Conservation (phyloP, 1,140 invertebrate genomes). For the Trachymyrmex cornetzi region DNA sequence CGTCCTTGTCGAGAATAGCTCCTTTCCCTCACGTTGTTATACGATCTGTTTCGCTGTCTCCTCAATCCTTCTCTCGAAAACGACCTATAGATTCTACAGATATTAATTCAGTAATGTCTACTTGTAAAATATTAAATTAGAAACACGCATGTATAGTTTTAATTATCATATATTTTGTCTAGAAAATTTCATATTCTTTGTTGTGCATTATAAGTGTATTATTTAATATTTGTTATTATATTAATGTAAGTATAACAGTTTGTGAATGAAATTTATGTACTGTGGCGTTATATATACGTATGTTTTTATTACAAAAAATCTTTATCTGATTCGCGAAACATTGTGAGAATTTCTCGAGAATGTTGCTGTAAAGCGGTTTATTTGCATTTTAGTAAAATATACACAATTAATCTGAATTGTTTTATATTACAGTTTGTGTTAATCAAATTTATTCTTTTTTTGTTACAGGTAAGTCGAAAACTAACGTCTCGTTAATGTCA, state of each 20-base stretch:
- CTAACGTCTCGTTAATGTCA: background rate
- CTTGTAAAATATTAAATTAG: background rate
- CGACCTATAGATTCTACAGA: conserved; percentile 63
- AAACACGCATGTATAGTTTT: background rate
- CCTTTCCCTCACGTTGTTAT: conserved; percentile 41
- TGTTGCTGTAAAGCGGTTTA: background rate
- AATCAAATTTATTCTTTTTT: conserved; percentile 14
- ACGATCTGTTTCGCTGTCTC: conserved; percentile 63
- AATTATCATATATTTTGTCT: background rate
- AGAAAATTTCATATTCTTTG: background rate
- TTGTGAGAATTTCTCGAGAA: background rate
- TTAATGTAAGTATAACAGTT: background rate
- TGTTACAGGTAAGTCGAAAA: conserved; percentile 36
- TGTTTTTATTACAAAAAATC: background rate
- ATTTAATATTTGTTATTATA: background rate
- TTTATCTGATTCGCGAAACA: background rate
- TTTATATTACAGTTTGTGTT: background rate
- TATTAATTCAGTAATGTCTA: conserved; percentile 50
- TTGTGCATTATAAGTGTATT: background rate
- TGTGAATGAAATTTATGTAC: background rate
- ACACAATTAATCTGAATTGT: background rate
- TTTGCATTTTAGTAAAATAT: background rate
- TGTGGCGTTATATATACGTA: background rate
- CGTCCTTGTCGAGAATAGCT: conserved; percentile 48
- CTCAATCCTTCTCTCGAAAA: conserved; percentile 67